Percentiles rank a stretch among this genome's conserved stretches.
phyloP scores from a whole-genome alignment of 92 coral and sea anemone genomes.

The Phenganax subtilis region DNA sequence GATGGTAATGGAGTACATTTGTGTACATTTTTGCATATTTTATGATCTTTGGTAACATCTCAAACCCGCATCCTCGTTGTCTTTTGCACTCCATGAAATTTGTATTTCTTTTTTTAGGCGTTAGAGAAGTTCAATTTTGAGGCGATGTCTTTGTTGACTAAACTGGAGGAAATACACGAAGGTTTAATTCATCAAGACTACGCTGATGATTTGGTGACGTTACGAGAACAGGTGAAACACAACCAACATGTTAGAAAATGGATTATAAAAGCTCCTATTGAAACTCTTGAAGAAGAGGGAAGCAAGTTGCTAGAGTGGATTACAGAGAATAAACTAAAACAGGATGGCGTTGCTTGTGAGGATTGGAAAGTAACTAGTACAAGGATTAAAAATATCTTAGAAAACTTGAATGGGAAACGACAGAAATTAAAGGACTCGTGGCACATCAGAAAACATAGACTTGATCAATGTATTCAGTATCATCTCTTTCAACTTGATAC shows the following conservation, averaged over 20 bases:
- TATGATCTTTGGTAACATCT: neutral
- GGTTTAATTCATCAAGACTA: constrained; percentile 77
- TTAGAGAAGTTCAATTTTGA: constrained; percentile 95
- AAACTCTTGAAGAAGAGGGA: constrained; percentile 84
- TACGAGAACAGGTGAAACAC: constrained; percentile 82
- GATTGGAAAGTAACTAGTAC: constrained; percentile 72
- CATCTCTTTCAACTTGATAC: constrained; percentile 90
- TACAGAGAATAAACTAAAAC: constrained; percentile 50
- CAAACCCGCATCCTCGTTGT: neutral
- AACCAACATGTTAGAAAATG: constrained; percentile 96
- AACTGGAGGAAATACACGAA: constrained; percentile 93
- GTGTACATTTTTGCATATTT: neutral
- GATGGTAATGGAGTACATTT: constrained; percentile 58
- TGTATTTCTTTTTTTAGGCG: constrained; percentile 52
- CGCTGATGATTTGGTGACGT: constrained; percentile 72
- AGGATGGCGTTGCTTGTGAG: constrained; percentile 64
- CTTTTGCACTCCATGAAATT: neutral
- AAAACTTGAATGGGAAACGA: constrained; percentile 77
- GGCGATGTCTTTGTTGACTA: constrained; percentile 88
- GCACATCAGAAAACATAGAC: constrained; percentile 77
- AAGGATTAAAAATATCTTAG: constrained; percentile 54
- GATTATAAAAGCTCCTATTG: constrained; percentile 97
- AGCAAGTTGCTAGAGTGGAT: constrained; percentile 65
- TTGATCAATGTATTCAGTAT: constrained; percentile 89
- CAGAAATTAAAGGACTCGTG: constrained; percentile 87